A percentile compares a stretch with the other conserved stretches of the same genome.
Evolutionary conservation across 2,113 vertebrate genomes (phyloP).

Genomic region (Xerus inauris): DNA sequence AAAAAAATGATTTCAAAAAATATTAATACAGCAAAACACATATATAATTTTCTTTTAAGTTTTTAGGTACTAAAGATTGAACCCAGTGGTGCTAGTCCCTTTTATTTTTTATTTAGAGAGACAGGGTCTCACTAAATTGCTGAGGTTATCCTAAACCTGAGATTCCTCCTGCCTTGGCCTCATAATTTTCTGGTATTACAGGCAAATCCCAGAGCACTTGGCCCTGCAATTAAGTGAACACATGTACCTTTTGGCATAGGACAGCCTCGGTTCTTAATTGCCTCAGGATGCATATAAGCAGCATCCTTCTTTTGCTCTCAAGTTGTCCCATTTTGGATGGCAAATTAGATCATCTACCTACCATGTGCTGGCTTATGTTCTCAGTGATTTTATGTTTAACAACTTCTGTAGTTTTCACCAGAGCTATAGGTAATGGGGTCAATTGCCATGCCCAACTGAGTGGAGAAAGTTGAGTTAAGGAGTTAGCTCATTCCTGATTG

Average conservation of each 20-base stretch:
- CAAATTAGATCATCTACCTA: background rate
- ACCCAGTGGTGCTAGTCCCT: background rate
- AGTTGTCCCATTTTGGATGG: background rate
- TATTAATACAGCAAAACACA: background rate
- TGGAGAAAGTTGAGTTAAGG: background rate
- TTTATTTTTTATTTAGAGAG: background rate
- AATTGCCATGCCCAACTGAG: background rate
- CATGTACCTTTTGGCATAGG: background rate
- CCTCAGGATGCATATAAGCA: background rate
- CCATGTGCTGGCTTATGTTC: background rate
- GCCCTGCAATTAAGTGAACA: background rate
- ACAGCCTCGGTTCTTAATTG: background rate
- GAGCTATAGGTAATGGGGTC: background rate
- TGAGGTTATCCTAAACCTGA: background rate
- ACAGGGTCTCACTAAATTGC: background rate
- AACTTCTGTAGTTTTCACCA: background rate
- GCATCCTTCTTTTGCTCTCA: background rate
- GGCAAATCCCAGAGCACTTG: background rate
- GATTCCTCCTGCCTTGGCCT: background rate
- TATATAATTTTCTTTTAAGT: background rate
- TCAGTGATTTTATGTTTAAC: background rate
- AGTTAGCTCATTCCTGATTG: background rate
- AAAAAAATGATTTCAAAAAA: background rate
- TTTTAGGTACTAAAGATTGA: background rate
- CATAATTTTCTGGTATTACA: background rate